Evolutionary conservation across 2,113 vertebrate species (phyloP).

Genomic region (Turdus rufiventris): DNA sequence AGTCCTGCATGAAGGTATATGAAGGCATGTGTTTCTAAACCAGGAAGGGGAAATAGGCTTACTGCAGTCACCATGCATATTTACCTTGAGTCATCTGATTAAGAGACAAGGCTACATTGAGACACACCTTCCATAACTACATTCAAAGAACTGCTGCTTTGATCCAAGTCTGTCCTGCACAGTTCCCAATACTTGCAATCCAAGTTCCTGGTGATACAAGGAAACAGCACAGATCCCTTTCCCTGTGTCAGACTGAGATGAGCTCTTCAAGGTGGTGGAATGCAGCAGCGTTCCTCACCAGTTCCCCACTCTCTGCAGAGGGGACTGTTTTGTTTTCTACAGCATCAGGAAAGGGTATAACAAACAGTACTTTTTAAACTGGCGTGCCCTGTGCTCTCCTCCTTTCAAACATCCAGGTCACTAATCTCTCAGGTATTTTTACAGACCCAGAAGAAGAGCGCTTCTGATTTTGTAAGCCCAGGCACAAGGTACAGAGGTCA

Average conservation of each 20-base stretch:
- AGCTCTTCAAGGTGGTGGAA: background rate
- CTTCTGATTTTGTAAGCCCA: background rate
- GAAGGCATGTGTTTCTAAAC: background rate
- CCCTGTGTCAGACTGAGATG: background rate
- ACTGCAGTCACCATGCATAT: background rate
- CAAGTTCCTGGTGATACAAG: background rate
- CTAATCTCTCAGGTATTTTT: background rate
- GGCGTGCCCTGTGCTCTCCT: background rate
- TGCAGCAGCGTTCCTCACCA: background rate
- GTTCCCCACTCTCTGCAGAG: background rate
- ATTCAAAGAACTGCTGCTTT: background rate
- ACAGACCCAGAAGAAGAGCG: background rate
- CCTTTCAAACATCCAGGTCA: background rate
- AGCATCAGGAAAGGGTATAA: background rate
- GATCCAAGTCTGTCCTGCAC: background rate
- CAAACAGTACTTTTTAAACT: background rate
- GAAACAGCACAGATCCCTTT: background rate
- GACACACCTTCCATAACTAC: background rate
- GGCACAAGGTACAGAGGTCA: background rate
- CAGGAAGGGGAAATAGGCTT: background rate
- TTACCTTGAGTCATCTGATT: background rate
- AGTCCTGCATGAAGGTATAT: background rate
- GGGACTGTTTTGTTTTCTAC: background rate
- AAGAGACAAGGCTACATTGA: background rate
- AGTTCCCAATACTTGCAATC: background rate